Evolutionary conservation across 2,113 vertebrate genomes (phyloP).

Genomic region (Campylomormyrus tamandua): DNA sequence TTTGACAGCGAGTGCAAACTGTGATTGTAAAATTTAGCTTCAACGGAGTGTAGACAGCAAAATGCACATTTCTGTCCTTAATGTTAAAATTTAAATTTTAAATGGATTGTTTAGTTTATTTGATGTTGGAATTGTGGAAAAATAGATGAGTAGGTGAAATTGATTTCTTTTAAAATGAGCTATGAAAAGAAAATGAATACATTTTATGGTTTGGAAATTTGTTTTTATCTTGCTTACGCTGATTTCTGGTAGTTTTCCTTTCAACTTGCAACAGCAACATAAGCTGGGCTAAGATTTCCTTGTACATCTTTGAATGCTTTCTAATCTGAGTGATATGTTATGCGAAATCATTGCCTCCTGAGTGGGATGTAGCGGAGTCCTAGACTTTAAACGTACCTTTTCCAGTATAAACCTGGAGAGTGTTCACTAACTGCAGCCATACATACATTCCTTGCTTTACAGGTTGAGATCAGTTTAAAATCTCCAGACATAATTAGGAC

Average conservation of each 20-base stretch:
- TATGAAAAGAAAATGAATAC: neutral
- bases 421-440: neutral
- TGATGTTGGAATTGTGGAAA: neutral
- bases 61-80: no score
- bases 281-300: neutral
- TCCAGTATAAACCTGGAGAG: neutral
- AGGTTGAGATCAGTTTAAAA: neutral
- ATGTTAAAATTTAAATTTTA: neutral
- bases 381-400: neutral
- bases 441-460: neutral
- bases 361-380: neutral
- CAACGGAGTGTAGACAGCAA: no score
- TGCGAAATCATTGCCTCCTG: neutral
- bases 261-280: neutral
- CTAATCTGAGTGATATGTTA: neutral
- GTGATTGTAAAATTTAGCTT: no score
- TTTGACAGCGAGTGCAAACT: neutral
- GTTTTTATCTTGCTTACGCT: neutral
- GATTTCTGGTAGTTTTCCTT: neutral
- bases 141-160: no score
- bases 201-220: neutral
- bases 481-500: neutral
- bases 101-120: neutral
- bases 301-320: neutral
- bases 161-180: no score